Evolutionary conservation across 2,888 invertebrate genomes (phyloP), one percentile per base, ranked within the genome.

Genomic region (Eilema sororculum): DNA sequence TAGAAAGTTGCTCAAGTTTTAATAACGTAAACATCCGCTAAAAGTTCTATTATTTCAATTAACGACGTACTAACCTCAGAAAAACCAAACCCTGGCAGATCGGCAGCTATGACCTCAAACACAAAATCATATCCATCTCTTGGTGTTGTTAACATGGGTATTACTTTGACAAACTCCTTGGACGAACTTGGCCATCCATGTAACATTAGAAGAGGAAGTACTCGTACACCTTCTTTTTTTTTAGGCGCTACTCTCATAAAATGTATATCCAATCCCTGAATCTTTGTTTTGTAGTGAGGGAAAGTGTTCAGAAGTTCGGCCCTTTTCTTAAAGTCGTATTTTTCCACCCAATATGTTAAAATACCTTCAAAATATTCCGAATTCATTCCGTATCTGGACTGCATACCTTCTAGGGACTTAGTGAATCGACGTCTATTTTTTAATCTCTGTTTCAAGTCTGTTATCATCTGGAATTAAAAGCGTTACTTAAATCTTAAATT

Each of bases 121-220:
- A 96, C 96, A 75, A 96, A 97, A 71, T 96, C 94, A 28, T 93
- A 93, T 67, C 95, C 96, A 0, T 92, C 86, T 62, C 90, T 94
- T 0, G 96, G 95, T 0, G 91, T 94, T 0, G 96, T 97, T 64
- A 98, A 85, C 66, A 96, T 80, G 0, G 97, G 97, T 78, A 98
- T 97, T 12, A 98, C 93, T 79, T 97, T 97, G 82, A 97, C 96
- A 86, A 98, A 98, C 89, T 98, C 98, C 67, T 97, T 96, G 0
- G 98, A 95, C 0, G 97, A 97, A 68, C 98, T 98, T 0, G 98
- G 98, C 98, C 98, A 98, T 22, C 98, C 98, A 83, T 98, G 98
- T 62, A 97, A 86, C 78, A 98, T 81, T 1, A 98, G 89, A 58
- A 98, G 80, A 0, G 98, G 98, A 28, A 97, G 74, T 0, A 93